Base-by-base conservation (phyloP, 2,797 vertebrate species). In the Chloroceryle inda region DNA sequence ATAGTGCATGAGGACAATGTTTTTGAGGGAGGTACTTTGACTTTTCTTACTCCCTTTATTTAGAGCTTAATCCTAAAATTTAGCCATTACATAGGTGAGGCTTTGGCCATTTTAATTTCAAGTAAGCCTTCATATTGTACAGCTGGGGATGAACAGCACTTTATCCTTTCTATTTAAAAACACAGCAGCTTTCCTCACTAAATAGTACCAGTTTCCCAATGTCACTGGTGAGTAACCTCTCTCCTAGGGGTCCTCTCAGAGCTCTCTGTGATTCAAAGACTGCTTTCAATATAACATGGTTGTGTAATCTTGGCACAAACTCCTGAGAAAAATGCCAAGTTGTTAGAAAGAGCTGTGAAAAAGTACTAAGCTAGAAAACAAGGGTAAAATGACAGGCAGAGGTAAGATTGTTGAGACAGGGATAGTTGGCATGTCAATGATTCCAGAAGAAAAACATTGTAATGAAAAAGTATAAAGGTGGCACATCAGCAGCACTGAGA, bases 281-380 rank as follows among this genome's bases (percentile, higher is more conserved):
- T 61, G 45, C 9, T 84, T 93, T 84, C 20, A 6, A 49, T 69
- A 64, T 17, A 53, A 75, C 23, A 22, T 40, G 29, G 49, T 94
- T 95, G 82, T 69, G 33, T 92, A 93, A 95, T 66, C 85, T 91
- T 75, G 61, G 27, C 19, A 81, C 50, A 86, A 62, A 89, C 37
- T 75, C 88, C 49, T 21, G 33, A 77, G 33, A 73, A 72, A 88
- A 77, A 88, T 31, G 38, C 7, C 50, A 89, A 75, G 12, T 58
- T 86, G 58, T 92, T 83, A 88, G 88, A 78, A 75, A 66, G 75
- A 92, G 35, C 66, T 92, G 87, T 90, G 82, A 89, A 89, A 91
- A 95, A 93, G 37, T 38, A 35, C 62, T 75, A 74, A 85, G 35
- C 69, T 72, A 58, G 64, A 89, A 88, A 92, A 88, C 44, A 80